Percentiles rank a stretch among this genome's conserved stretches.
Conservation (phyloP, 2,888 invertebrate genomes). For the Incurvaria masculella region DNA sequence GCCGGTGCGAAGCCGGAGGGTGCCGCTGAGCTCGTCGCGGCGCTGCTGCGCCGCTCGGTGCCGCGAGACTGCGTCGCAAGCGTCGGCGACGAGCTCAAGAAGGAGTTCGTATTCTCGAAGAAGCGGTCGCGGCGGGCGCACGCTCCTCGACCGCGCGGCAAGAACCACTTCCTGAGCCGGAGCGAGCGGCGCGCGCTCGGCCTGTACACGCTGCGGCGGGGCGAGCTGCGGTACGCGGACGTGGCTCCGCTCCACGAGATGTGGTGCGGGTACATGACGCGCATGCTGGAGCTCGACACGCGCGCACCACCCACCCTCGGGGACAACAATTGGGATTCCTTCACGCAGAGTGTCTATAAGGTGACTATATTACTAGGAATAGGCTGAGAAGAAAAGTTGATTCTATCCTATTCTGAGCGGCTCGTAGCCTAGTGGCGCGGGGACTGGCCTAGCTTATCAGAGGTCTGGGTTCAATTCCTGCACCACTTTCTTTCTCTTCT, state of each 20-base stretch:
- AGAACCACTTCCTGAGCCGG: constrained; percentile 51
- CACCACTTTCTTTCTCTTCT: too few relatives aligned
- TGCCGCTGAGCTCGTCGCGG: too few relatives aligned
- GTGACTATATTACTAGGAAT: too few relatives aligned
- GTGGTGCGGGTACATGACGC: constrained; percentile 70
- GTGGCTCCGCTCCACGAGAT: constrained; percentile 61
- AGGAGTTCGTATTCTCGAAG: constrained; percentile 41
- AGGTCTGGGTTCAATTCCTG: too few relatives aligned
- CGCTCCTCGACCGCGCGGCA: constrained; percentile 37
- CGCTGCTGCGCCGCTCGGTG: neutral
- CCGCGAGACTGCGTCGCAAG: neutral
- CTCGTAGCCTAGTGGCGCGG: too few relatives aligned
- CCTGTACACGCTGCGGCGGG: constrained; percentile 61
- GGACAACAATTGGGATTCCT: constrained; percentile 51
- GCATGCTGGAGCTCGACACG: constrained; percentile 54
- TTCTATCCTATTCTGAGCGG: too few relatives aligned
- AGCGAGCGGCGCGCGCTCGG: constrained; percentile 60
- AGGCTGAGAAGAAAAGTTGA: too few relatives aligned
- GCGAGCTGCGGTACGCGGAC: constrained; percentile 62
- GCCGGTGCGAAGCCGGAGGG: too few relatives aligned
- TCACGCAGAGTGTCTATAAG: constrained; percentile 48
- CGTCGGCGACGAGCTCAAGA: constrained; percentile 30
- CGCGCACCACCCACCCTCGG: constrained; percentile 23
- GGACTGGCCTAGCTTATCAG: too few relatives aligned
- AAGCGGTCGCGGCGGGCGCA: constrained; percentile 36